A percentile compares a stretch with the other conserved stretches of the same genome.
phyloP scores from a whole-genome alignment of 2,888 invertebrate species.

The Diarsia brunnea region DNA sequence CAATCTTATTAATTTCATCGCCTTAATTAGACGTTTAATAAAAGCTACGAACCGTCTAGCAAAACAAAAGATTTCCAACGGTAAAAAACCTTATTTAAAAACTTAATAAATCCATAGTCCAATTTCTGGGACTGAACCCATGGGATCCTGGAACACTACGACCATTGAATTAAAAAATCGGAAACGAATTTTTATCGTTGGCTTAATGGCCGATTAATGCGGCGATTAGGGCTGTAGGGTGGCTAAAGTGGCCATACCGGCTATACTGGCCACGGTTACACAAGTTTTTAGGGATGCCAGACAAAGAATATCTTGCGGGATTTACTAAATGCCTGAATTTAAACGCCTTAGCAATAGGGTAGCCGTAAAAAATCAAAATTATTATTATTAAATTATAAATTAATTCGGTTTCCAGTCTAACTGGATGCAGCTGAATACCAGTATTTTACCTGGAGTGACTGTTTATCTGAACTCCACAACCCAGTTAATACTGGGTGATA shows the following conservation, averaged over 20 bases:
- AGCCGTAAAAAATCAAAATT: neutral
- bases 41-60: neutral
- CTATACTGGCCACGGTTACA: slow-evolving; percentile 20
- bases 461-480: too few species aligned
- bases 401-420: too few species aligned
- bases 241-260: slow-evolving; percentile 35
- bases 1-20: neutral
- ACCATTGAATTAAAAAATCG: slow-evolving; percentile 64
- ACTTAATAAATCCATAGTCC: neutral
- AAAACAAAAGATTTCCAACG: neutral
- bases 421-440: too few species aligned
- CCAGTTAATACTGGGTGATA: too few species aligned
- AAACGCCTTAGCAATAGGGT: neutral
- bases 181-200: slow-evolving; percentile 62
- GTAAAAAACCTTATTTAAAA: neutral
- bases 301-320: slow-evolving; percentile 4
- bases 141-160: slow-evolving; percentile 32
- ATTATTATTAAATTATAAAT: too few species aligned
- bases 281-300: slow-evolving; percentile 33
- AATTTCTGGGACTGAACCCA: slow-evolving; percentile 13
- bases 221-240: slow-evolving; percentile 47
- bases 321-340: neutral
- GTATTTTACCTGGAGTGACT: too few species aligned
- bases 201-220: slow-evolving; percentile 59
- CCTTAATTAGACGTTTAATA: neutral